phyloP scores from a whole-genome alignment of 2,113 vertebrate genomes.

The Lampris incognitus region DNA sequence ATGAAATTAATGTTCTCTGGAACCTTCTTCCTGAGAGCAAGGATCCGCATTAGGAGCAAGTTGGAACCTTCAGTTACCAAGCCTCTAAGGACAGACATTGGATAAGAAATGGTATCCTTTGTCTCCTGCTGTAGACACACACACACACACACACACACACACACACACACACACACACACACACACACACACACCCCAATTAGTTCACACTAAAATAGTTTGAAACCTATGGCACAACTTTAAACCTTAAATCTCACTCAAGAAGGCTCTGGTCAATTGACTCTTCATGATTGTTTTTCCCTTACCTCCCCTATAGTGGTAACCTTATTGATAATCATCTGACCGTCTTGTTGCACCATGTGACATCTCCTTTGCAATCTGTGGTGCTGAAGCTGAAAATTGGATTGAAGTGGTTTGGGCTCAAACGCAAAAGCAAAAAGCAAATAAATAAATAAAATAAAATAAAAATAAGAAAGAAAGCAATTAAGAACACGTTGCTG shows the following conservation, averaged over 20 bases:
- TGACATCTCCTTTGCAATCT: conserved; percentile 81
- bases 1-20: conserved; percentile 83
- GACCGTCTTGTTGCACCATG: conserved; percentile 75
- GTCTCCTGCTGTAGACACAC: conserved; percentile 74
- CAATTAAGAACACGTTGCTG: background rate
- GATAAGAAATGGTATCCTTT: conserved; percentile 64
- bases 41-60: conserved; percentile 87
- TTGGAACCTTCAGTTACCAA: conserved; percentile 88
- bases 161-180: background rate
- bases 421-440: background rate
- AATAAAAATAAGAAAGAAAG: background rate
- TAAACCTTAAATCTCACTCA: too few species aligned
- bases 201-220: background rate
- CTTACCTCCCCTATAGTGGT: conserved; percentile 86
- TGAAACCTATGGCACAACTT: too few species aligned
- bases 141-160: conserved; percentile 11
- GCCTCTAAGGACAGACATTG: conserved; percentile 70
- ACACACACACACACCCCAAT: too few species aligned
- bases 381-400: conserved; percentile 78
- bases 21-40: conserved; percentile 78
- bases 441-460: background rate
- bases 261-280: too few species aligned
- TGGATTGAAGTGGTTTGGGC: background rate
- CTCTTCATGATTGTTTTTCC: background rate
- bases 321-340: conserved; percentile 80